These are phyloP conservation scores for Trichogramma pretiosum DNA, from an alignment of 1,140 invertebrate genomes.

Conservation along the genomic window DNA sequence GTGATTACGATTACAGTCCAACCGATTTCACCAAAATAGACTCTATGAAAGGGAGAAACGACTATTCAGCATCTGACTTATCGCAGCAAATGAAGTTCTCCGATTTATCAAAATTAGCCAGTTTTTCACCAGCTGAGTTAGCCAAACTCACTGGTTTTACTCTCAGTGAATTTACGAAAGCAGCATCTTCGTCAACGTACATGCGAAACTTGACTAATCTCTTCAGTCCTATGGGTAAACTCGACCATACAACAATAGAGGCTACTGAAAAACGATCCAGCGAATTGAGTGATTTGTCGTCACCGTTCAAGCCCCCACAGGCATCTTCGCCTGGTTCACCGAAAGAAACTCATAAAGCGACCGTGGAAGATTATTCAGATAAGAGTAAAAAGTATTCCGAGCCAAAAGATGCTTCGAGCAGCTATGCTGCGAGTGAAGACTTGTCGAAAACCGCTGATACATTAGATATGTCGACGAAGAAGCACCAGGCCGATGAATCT, in stretches of 20 bases:
- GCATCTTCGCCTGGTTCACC: constrained; percentile 21
- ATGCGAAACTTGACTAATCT: constrained; percentile 41
- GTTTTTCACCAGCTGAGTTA: constrained; percentile 33
- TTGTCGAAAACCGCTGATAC: constrained; percentile 32
- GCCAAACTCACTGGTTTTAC: constrained; percentile 39
- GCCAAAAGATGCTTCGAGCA: constrained; percentile 27
- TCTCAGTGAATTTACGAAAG: constrained; percentile 38
- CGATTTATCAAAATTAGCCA: constrained; percentile 34
- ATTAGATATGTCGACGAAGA: constrained; percentile 40
- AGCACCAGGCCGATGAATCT: constrained; percentile 17
- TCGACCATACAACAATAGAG: constrained; percentile 24
- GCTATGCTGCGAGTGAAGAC: constrained; percentile 34
- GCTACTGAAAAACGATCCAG: constrained; percentile 26
- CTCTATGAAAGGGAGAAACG: constrained; percentile 24
- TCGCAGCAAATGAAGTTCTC: constrained; percentile 36
- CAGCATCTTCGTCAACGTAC: constrained; percentile 36
- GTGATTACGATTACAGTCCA: constrained; percentile 29
- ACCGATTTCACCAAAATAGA: constrained; percentile 35
- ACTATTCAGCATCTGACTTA: constrained; percentile 37
- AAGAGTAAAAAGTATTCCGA: constrained; percentile 31
- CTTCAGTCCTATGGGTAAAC: constrained; percentile 36
- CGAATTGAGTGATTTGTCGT: constrained; percentile 27
- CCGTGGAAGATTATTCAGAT: constrained; percentile 28
- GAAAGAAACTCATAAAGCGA: constrained; percentile 19
- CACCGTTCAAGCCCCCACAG: constrained; percentile 26